phyloP scores from a whole-genome alignment of 1,140 invertebrate species.

The Lordiphosa collinella region DNA sequence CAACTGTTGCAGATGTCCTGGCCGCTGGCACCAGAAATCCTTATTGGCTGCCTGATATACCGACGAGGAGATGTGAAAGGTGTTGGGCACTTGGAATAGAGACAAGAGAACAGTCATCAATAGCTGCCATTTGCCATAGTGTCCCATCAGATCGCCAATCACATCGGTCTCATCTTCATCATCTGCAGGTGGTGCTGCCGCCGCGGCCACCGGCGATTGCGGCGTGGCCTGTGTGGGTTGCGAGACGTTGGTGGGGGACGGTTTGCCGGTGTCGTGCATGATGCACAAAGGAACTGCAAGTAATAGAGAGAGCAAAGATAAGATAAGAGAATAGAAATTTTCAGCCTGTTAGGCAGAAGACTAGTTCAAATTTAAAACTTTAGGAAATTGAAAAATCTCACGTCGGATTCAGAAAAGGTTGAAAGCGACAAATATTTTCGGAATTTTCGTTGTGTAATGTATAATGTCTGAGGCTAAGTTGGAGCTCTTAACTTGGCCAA shows the following conservation, averaged over 20 bases:
- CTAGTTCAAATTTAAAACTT: too few relatives aligned
- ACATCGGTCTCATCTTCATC: slow-evolving; percentile 83
- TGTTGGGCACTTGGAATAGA: slow-evolving; percentile 87
- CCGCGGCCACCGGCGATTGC: slow-evolving; percentile 38
- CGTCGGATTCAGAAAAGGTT: too few relatives aligned
- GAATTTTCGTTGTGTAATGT: too few relatives aligned
- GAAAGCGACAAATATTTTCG: too few relatives aligned
- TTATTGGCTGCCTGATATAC: slow-evolving; percentile 83
- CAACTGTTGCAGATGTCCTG: slow-evolving; percentile 81
- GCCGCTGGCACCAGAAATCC: slow-evolving; percentile 84
- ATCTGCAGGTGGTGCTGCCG: slow-evolving; percentile 20
- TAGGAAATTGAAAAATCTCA: too few relatives aligned
- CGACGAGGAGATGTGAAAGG: slow-evolving; percentile 87
- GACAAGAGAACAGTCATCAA: slow-evolving; percentile 86
- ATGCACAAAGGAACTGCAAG: slow-evolving; percentile 67
- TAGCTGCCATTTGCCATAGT: slow-evolving; percentile 88
- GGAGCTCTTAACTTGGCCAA: too few relatives aligned
- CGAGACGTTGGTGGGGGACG: slow-evolving; percentile 47
- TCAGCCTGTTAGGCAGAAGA: too few relatives aligned
- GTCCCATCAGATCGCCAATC: slow-evolving; percentile 85
- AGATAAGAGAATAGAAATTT: too few relatives aligned
- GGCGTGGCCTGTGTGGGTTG: slow-evolving; percentile 46
- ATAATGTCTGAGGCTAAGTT: too few relatives aligned
- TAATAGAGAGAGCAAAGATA: not conserved
- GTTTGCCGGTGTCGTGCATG: slow-evolving; percentile 70